These are phyloP conservation scores for Heterocephalus glaber DNA, from an alignment of 2,113 vertebrate genomes.

Conservation along the genomic window DNA sequence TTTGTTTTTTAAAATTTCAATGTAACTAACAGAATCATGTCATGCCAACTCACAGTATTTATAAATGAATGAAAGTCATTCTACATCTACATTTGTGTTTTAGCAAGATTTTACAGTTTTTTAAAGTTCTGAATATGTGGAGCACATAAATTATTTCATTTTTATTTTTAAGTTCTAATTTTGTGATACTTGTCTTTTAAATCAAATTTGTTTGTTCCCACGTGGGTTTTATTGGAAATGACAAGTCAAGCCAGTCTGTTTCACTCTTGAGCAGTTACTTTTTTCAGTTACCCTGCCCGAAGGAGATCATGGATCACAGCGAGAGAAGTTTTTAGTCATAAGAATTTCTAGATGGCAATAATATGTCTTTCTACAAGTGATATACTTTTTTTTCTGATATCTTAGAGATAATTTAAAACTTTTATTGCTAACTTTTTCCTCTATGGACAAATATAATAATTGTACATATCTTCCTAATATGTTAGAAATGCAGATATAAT, in stretches of 20 bases:
- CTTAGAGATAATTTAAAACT: conserved; percentile 40
- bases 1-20: conserved; percentile 31
- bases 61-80: background rate
- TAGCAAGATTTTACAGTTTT: background rate
- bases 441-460: background rate
- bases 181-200: background rate
- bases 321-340: background rate
- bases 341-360: background rate
- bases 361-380: background rate
- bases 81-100: background rate
- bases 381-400: background rate
- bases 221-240: background rate
- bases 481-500: conserved; percentile 45
- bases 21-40: background rate
- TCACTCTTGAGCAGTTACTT: background rate
- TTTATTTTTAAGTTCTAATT: conserved; percentile 19
- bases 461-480: background rate
- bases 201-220: background rate
- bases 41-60: background rate
- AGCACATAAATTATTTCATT: background rate
- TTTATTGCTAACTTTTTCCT: conserved; percentile 34
- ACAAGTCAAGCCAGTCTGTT: background rate
- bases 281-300: background rate
- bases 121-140: background rate
- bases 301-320: background rate